Conservation (phyloP, 1,140 invertebrate genomes). For the Orius insidiosus region DNA sequence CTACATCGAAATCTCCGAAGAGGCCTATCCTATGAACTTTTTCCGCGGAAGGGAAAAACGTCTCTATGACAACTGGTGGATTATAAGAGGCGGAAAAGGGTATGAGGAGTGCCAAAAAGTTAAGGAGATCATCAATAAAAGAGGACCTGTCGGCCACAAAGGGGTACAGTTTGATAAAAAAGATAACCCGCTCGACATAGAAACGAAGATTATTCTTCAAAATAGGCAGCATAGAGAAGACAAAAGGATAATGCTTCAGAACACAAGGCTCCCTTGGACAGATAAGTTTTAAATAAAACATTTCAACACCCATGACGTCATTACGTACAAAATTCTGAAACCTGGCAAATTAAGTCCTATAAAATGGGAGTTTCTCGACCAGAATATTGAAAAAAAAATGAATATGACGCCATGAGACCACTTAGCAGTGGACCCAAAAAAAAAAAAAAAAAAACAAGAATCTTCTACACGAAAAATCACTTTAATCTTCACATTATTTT, state of each 20-base stretch:
- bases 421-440: no score
- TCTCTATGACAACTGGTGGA: background rate
- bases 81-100: background rate
- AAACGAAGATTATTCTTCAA: background rate
- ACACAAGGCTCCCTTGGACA: background rate
- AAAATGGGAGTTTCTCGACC: no score
- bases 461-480: no score
- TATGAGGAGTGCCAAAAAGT: background rate
- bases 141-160: background rate
- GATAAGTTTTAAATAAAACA: background rate
- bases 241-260: background rate
- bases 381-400: no score
- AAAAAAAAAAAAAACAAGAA: no score
- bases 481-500: no score
- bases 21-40: background rate
- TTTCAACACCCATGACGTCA: no score
- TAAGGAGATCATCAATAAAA: background rate
- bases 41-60: background rate
- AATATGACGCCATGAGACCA: no score
- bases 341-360: no score
- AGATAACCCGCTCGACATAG: background rate
- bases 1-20: background rate
- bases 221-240: background rate
- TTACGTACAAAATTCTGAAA: no score
- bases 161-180: background rate